Base-by-base conservation (phyloP, 1,140 invertebrate species). In the Eueides isabella region DNA sequence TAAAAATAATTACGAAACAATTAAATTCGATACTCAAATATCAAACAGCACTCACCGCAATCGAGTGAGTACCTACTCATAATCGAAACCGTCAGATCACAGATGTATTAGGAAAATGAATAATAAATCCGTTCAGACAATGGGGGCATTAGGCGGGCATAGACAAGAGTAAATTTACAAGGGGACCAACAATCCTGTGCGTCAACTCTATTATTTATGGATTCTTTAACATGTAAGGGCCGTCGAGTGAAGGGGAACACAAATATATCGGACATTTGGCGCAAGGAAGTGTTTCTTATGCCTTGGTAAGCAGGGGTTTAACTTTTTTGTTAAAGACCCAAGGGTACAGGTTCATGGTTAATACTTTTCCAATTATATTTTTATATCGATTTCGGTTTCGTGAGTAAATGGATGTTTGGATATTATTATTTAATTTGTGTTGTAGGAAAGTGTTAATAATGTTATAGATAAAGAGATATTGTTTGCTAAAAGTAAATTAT, bases 171-270 rank as follows among this genome's bases (percentile, higher is more conserved):
- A 81, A 80, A 80, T 84, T 84, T 84, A 83, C 82, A 82, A 82
- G 84, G 85, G 85, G 86, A 79, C 80, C 72, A 78, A 86, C 83
- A 90, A 90, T 89, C 86, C 86, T 80, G 80, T 84, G 90, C 91
- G 91, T 91, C 91, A 92, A 92, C 86, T 92, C 83, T 92, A 92
- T 92, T 92, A 92, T 92, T 92, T 91, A 92, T 92, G 91, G 91
- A 92, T 92, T 92, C 91, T 92, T 92, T 88, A 92, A 92, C 91
- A 92, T 88, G 89, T 91, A 91, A 92, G 91, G 85, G 85, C 83
- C 76, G 74, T 86, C 67, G 80, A 78, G 78, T 79, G 79, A 67
- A 68, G 79, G 75, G 80, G 71, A 82, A 80, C 74, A 66, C 79
- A 78, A 80, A 78, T 81, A 80, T 75, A 83, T 82, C 80, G 89